Percentiles rank a stretch among this genome's conserved stretches.
phyloP scores from a whole-genome alignment of 2,113 vertebrate species.

The Elgaria multicarinata region DNA sequence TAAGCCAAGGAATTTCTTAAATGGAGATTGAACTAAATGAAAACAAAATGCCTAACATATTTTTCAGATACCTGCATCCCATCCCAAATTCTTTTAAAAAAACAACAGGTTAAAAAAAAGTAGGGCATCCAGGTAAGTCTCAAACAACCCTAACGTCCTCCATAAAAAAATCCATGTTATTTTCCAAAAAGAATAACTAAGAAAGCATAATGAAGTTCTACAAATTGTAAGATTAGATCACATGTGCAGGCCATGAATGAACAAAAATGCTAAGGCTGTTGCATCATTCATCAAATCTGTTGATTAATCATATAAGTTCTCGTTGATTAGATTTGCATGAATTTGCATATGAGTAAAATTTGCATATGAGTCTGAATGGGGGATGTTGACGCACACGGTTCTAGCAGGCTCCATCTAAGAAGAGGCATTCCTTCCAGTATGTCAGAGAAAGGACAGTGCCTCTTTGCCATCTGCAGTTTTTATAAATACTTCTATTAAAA shows the following conservation, averaged over 20 bases:
- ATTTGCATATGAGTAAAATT: neutral
- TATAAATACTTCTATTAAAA: neutral
- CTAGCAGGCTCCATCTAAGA: neutral
- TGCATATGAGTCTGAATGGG: neutral
- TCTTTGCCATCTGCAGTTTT: neutral
- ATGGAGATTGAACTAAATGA: conserved; percentile 9
- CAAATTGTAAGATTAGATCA: neutral
- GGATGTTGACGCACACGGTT: no score
- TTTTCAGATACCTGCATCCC: conserved; percentile 12
- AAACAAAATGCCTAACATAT: conserved; percentile 18
- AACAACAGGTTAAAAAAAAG: no score
- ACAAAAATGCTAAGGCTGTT: neutral
- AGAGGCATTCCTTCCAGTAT: neutral
- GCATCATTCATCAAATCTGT: neutral
- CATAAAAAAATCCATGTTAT: neutral
- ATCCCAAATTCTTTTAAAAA: conserved; percentile 1
- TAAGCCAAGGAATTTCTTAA: conserved; percentile 7
- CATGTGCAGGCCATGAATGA: neutral
- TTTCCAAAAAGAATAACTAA: neutral
- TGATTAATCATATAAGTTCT: neutral
- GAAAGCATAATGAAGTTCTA: neutral
- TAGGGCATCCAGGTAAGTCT: neutral
- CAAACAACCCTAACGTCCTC: neutral
- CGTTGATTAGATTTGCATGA: neutral
- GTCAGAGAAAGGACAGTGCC: neutral